Conservation (phyloP, 2,888 invertebrate species). For the Drosophila helvetica region DNA sequence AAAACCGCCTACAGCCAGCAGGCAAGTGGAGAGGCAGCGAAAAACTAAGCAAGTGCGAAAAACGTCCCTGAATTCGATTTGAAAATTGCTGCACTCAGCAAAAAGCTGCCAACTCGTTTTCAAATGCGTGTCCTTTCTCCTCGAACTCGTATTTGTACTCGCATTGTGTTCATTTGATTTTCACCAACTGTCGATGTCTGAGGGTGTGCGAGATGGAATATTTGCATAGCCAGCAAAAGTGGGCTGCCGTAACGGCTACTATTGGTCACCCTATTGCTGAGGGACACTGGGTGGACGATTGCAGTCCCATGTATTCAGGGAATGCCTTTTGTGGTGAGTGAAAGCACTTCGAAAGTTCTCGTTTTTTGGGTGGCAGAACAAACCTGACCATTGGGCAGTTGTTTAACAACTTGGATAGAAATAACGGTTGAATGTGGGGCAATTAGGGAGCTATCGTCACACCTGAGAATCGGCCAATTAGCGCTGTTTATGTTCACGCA, state of each 20-base stretch:
- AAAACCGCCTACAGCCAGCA: constrained; percentile 19
- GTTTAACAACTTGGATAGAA: constrained; percentile 1
- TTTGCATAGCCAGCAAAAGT: constrained; percentile 50
- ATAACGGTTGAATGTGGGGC: constrained; percentile 15
- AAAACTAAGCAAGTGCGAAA: constrained; percentile 38
- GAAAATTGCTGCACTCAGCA: constrained; percentile 38
- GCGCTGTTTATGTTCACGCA: constrained; percentile 49
- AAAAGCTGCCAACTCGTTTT: constrained; percentile 34
- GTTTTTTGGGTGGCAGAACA: neutral
- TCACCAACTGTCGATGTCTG: neutral
- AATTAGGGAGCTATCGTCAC: constrained; percentile 26
- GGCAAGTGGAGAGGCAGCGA: neutral
- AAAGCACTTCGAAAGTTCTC: neutral
- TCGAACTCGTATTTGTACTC: constrained; percentile 2
- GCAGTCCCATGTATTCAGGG: constrained; percentile 28
- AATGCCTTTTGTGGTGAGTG: constrained; percentile 35
- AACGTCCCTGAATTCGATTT: constrained; percentile 33
- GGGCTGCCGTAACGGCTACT: constrained; percentile 31
- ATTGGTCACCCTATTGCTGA: constrained; percentile 8
- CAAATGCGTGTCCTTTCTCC: constrained; percentile 1
- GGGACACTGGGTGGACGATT: constrained; percentile 7
- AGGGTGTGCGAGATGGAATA: constrained; percentile 30
- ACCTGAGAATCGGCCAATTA: constrained; percentile 42
- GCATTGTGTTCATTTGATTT: constrained; percentile 42
- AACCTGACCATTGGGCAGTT: neutral